Conservation (phyloP, 2,797 vertebrate genomes). For the Enteromius argenteus region DNA sequence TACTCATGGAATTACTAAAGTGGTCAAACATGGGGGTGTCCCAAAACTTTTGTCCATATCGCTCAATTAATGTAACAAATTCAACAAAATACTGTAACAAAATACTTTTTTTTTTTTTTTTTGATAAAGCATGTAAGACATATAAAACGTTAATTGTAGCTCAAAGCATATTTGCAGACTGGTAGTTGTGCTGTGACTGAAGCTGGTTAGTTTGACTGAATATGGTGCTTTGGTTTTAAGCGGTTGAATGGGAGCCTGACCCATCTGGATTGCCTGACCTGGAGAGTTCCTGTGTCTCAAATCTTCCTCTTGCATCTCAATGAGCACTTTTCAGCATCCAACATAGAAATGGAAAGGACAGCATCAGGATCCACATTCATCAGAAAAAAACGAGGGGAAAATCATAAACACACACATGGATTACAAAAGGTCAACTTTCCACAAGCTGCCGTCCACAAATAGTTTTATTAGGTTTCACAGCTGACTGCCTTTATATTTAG, state of each 20-base stretch:
- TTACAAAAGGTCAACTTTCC: slow-evolving; percentile 49
- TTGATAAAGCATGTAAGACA: neutral
- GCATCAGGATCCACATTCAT: slow-evolving; percentile 65
- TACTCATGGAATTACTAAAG: neutral
- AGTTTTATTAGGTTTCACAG: neutral
- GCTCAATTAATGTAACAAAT: neutral
- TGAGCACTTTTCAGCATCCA: slow-evolving; percentile 78
- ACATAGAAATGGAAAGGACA: slow-evolving; percentile 67
- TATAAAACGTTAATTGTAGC: neutral
- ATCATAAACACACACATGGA: slow-evolving; percentile 49
- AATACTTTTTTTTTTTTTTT: neutral
- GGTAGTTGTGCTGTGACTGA: slow-evolving; percentile 32
- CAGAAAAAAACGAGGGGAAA: slow-evolving; percentile 48
- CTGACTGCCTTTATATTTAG: neutral
- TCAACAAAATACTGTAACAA: neutral
- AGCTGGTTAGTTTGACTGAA: slow-evolving; percentile 34
- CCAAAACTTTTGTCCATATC: slow-evolving; percentile 1
- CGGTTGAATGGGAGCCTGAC: slow-evolving; percentile 51
- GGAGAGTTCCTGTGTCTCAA: slow-evolving; percentile 84
- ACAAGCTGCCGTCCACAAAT: slow-evolving; percentile 49
- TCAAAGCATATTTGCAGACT: slow-evolving; percentile 46
- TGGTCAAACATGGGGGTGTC: neutral
- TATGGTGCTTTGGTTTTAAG: slow-evolving; percentile 39
- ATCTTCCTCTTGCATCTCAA: slow-evolving; percentile 87
- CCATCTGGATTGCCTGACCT: slow-evolving; percentile 75